Conservation (phyloP, 2,888 invertebrate genomes). For the Caenorhabditis japonica region DNA sequence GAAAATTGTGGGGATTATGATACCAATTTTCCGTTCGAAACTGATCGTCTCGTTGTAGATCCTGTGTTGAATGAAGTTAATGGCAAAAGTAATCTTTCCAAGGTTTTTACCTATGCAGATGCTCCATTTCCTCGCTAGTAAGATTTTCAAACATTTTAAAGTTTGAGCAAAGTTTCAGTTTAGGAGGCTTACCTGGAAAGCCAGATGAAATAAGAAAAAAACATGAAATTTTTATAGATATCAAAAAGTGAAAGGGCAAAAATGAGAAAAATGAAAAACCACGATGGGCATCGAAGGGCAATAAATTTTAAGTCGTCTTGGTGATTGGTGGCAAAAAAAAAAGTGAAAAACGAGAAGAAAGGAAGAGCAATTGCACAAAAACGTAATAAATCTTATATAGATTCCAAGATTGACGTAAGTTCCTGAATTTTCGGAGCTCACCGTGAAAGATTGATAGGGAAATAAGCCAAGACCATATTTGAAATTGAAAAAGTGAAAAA, state of each 20-base stretch:
- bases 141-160: conserved; percentile 41
- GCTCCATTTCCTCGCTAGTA: conserved; percentile 36
- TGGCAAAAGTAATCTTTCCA: neutral
- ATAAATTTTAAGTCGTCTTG: conserved; percentile 10
- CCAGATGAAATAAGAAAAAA: too few species aligned
- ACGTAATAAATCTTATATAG: conserved; percentile 35
- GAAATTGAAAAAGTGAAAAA: conserved; percentile 16
- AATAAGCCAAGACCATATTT: conserved; percentile 5
- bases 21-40: conserved; percentile 70
- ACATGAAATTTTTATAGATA: too few species aligned
- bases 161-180: too few species aligned
- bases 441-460: conserved; percentile 20
- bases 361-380: conserved; percentile 2
- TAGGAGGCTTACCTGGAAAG: too few species aligned
- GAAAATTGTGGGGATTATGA: conserved; percentile 81
- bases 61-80: conserved; percentile 14
- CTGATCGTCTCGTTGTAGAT: conserved; percentile 72
- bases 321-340: conserved; percentile 14
- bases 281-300: too few species aligned
- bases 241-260: too few species aligned
- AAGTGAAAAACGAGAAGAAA: conserved; percentile 1
- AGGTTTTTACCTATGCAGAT: conserved; percentile 35
- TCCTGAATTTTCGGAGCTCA: too few species aligned
- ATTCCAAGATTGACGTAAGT: too few species aligned
- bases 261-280: neutral